Evolutionary conservation across 2,797 vertebrate species (phyloP), one percentile per base, ranked within the genome.

Genomic region (Acanthurus tractus): DNA sequence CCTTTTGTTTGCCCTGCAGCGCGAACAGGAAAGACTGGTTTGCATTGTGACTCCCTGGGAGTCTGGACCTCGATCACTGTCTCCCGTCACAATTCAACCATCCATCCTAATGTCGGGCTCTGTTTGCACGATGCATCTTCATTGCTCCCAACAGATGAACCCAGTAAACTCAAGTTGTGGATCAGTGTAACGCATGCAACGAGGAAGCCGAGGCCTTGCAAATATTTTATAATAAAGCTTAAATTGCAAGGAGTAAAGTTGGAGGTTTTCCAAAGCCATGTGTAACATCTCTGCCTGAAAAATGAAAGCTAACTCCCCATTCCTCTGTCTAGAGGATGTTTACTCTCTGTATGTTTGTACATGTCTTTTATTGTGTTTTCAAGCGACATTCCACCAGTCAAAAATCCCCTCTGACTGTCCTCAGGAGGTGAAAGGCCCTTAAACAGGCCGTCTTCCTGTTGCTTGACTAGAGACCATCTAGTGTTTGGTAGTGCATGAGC

Each of bases 21-120:
- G 17, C 52, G 63, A 85, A 83, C 85, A 70, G 88, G 86, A 92
- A 91, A 69, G 76, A 63, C 89, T 70, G 72, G 66, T 92, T 90
- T 76, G 73, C 70, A 63, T 83, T 81, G 81, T 81, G 74, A 48
- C 67, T 78, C 65, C 49, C 34, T 73, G 74, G 84, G 86, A 86
- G 73, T 64, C 78, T 65, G 75, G 46, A 71, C 46, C 18, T 12
- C 1, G 0, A 45, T 53, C 38, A 59, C 80, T 67, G 57, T 63
- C 65, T 66, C 67, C 72, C 42, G 25, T 83, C 81, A 70, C 46
- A 2, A 65, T 61, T 57, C 57, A 8, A 36, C 71, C 70, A 50
- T 84, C 83, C 76, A 55, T 85, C 74, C 74, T 40, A 42, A 64
- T 17, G 65, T 36, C 34, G 46, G 45, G 74, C 64, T 64, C 29